phyloP scores from a whole-genome alignment of 2,888 invertebrate species.

The Elgonia sp. region DNA sequence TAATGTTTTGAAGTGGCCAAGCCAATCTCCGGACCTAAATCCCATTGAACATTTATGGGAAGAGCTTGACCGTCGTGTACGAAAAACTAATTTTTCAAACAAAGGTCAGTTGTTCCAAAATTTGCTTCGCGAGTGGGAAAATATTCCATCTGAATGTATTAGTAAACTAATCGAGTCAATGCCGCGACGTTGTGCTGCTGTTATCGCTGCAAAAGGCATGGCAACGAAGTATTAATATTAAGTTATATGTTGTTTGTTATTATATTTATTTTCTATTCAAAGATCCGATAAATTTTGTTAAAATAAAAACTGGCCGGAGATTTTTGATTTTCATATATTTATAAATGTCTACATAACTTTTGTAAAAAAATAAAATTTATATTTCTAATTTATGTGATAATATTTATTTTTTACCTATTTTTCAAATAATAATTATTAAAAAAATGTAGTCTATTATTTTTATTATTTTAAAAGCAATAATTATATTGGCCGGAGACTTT shows the following conservation, averaged over 20 bases:
- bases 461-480: neutral
- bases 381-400: neutral
- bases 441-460: neutral
- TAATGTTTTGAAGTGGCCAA: constrained; percentile 32
- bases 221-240: constrained; percentile 50
- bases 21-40: constrained; percentile 39
- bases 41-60: constrained; percentile 37
- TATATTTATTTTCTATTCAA: neutral
- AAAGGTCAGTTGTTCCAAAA: constrained; percentile 34
- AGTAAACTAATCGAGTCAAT: constrained; percentile 38
- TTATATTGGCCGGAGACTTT: constrained; percentile 31
- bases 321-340: constrained; percentile 3
- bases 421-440: neutral
- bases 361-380: neutral
- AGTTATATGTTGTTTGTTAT: neutral
- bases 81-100: constrained; percentile 32
- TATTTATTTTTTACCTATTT: neutral
- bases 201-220: constrained; percentile 57
- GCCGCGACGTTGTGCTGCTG: constrained; percentile 58
- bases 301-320: constrained; percentile 3
- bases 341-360: neutral
- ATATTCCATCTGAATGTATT: constrained; percentile 38
- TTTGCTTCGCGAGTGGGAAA: constrained; percentile 39
- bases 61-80: constrained; percentile 9
- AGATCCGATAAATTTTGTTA: neutral